These are phyloP conservation scores for Microtus ochrogaster DNA, from an alignment of 2,113 vertebrate genomes.

Conservation along the genomic window DNA sequence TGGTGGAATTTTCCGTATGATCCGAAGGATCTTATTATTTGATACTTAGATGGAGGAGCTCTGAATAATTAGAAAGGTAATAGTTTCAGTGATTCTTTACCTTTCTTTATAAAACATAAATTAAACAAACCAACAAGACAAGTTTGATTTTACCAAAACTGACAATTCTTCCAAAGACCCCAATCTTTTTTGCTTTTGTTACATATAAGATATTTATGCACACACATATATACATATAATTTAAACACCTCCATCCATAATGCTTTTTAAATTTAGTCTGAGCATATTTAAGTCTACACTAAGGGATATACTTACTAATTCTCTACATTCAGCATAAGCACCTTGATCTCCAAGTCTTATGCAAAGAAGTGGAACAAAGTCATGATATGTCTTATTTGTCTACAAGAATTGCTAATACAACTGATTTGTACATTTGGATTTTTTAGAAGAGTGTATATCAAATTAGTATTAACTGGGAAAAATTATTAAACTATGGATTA, in stretches of 20 bases:
- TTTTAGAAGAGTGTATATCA: not conserved
- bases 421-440: not conserved
- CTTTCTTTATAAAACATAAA: not conserved
- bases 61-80: not conserved
- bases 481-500: not conserved
- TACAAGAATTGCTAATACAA: not conserved
- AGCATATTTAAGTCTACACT: no score
- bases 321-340: no score
- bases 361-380: not conserved
- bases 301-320: no score
- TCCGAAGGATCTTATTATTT: conserved; percentile 8
- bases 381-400: not conserved
- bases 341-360: no score
- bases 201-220: no score
- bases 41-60: not conserved
- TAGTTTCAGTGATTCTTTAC: not conserved
- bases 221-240: no score
- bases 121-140: not conserved
- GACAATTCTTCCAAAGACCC: not conserved
- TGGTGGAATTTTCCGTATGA: conserved; percentile 40
- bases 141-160: not conserved
- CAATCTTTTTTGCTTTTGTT: not conserved
- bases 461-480: not conserved
- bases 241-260: no score
- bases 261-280: no score